phyloP scores from a whole-genome alignment of 2,888 invertebrate genomes.

The Lingula anatina region DNA sequence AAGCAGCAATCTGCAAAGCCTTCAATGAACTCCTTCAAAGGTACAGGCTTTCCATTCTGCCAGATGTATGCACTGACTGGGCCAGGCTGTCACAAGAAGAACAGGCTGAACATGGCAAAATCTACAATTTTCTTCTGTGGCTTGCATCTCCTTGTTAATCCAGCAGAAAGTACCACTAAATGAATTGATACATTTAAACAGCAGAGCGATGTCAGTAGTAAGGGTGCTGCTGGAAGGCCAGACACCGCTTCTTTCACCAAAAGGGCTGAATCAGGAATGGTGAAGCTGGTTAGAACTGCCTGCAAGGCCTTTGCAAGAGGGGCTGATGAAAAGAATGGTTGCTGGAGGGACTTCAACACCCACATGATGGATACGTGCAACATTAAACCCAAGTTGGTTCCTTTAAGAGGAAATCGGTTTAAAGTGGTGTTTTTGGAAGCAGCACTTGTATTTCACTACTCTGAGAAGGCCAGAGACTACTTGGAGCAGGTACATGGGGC shows the following conservation, averaged over 20 bases:
- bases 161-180: slow-evolving; percentile 12
- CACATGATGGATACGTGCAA: too few species aligned
- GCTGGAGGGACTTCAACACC: too few species aligned
- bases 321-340: slow-evolving; percentile 10
- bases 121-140: slow-evolving; percentile 20
- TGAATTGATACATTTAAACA: slow-evolving; percentile 4
- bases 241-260: slow-evolving; percentile 9
- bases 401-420: slow-evolving; percentile 8
- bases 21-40: too few species aligned
- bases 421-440: slow-evolving; percentile 11
- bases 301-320: slow-evolving; percentile 15
- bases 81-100: too few species aligned
- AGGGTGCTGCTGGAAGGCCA: too few species aligned
- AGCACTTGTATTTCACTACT: slow-evolving; percentile 2
- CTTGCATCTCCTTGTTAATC: slow-evolving; percentile 13
- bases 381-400: too few species aligned
- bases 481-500: slow-evolving; percentile 1
- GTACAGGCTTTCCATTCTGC: too few species aligned
- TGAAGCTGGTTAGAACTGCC: slow-evolving; percentile 6
- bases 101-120: slow-evolving; percentile 5
- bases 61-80: too few species aligned
- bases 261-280: slow-evolving; percentile 9
- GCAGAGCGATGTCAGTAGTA: background rate
- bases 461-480: background rate
- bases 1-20: too few species aligned